Evolutionary conservation across 2,888 invertebrate species (phyloP).

Genomic region (Sphaerophoria rueppellii): DNA sequence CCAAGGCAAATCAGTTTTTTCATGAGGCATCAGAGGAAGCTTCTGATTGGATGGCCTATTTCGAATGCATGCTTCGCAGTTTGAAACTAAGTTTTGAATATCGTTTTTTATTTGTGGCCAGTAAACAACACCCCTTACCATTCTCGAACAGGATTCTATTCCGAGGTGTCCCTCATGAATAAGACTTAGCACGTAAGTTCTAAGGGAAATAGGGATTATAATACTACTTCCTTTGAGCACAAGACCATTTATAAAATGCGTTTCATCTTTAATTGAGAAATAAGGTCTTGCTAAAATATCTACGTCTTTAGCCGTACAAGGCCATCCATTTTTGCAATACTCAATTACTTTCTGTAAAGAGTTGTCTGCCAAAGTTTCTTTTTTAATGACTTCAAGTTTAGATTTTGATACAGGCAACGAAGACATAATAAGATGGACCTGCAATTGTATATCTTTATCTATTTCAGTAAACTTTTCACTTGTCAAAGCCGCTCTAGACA

Average conservation of each 20-base stretch:
- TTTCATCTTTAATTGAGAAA: slow-evolving; percentile 31
- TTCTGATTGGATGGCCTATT: slow-evolving; percentile 54
- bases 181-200: not conserved
- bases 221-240: slow-evolving; percentile 46
- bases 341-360: not conserved
- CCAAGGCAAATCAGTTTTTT: slow-evolving; percentile 39
- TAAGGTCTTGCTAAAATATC: slow-evolving; percentile 21
- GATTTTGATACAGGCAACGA: slow-evolving; percentile 28
- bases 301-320: slow-evolving; percentile 52
- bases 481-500: too few species aligned
- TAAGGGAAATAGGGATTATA: slow-evolving; percentile 38
- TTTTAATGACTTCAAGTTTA: slow-evolving; percentile 23
- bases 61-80: slow-evolving; percentile 67
- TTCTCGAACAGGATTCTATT: too few species aligned
- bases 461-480: too few species aligned
- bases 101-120: slow-evolving; percentile 66
- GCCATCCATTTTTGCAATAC: slow-evolving; percentile 52
- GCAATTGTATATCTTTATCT: slow-evolving; percentile 16
- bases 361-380: slow-evolving; percentile 10
- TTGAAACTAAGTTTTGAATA: slow-evolving; percentile 59
- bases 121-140: slow-evolving; percentile 20
- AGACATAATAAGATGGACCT: slow-evolving; percentile 29
- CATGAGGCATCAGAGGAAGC: slow-evolving; percentile 43
- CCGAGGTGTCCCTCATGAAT: too few species aligned
- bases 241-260: slow-evolving; percentile 55